These are phyloP conservation scores for Anniella stebbinsi DNA, from an alignment of 2,797 vertebrate genomes.

Conservation along the genomic window DNA sequence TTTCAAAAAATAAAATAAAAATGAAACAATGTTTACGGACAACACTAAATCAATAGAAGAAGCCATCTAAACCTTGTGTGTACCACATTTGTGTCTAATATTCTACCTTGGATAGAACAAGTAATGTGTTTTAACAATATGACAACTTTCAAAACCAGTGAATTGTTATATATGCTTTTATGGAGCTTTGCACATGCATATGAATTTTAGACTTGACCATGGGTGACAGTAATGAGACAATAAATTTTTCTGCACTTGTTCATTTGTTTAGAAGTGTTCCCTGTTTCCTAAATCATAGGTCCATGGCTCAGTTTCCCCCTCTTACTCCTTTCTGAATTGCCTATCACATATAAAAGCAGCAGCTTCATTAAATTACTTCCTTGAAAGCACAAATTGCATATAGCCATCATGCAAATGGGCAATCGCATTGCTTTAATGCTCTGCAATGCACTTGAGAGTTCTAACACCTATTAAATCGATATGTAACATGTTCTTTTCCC, in stretches of 20 bases:
- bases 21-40: slow-evolving; percentile 5
- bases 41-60: background rate
- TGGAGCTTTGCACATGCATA: background rate
- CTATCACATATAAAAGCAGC: accelerated
- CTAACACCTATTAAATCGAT: background rate
- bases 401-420: slow-evolving; percentile 24
- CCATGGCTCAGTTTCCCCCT: background rate
- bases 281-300: slow-evolving; percentile 29
- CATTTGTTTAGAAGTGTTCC: slow-evolving; percentile 14
- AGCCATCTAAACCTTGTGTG: accelerated
- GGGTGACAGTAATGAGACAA: background rate
- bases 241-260: background rate
- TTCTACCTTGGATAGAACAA: slow-evolving; percentile 1
- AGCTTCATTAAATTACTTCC: slow-evolving; percentile 22
- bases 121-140: background rate
- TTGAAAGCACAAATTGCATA: background rate
- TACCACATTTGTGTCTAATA: background rate
- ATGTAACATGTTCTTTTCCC: background rate
- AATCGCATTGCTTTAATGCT: background rate
- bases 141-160: background rate
- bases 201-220: background rate
- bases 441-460: background rate
- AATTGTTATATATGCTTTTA: slow-evolving; percentile 30
- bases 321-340: slow-evolving; percentile 17
- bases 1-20: background rate